Evolutionary conservation across 2,888 invertebrate genomes (phyloP), one percentile per base, ranked within the genome.

Genomic region (Nezara viridula): DNA sequence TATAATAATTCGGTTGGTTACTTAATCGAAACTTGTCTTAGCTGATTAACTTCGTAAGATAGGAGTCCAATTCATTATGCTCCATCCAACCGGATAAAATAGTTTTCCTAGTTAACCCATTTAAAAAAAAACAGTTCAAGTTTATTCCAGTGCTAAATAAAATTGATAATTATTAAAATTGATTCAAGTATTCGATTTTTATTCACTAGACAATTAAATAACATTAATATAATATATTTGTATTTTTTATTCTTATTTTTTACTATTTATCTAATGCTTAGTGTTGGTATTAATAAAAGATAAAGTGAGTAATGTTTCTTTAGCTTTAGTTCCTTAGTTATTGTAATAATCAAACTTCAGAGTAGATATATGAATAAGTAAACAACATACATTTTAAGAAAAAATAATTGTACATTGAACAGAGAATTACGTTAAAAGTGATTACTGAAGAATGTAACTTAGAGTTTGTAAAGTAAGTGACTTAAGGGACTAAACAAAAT

Each of bases 51-150:
- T 14, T 40, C 44, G n/a, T 73, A 81, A 44, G 5, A 44, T 81
- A 81, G 81, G 44, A 81, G n/a, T 81, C 81, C 44, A 81, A 44
- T 81, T n/a, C 40, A 81, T 44, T 14, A 81, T n/a, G 21, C 44
- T 81, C 81, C 81, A 81, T 81, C 81, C 81, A 81, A 73, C 27
- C 21, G 24, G 40, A 81, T 81, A 44, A 81, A 81, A 81, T 81
- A 44, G 40, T 81, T 81, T n/a, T 47, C 32, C 14, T 81, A 81
- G 81, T 44, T n/a, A n/a, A 21, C n/a, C 44, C 66, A 40, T n/a
- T 44, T 81, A 44, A 47, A 44, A 81, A 40, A 44, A 77, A 40
- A 77, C 37, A 19, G 3, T 37, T 77, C 9, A 4, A 60, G 21
- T 55, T 60, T 60, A 73, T 73, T 73, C 6, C 32, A 1, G 32